Percentiles rank a stretch among this genome's conserved stretches.
Conservation (phyloP, 2,113 vertebrate species). For the Erythrocercus mccallii region DNA sequence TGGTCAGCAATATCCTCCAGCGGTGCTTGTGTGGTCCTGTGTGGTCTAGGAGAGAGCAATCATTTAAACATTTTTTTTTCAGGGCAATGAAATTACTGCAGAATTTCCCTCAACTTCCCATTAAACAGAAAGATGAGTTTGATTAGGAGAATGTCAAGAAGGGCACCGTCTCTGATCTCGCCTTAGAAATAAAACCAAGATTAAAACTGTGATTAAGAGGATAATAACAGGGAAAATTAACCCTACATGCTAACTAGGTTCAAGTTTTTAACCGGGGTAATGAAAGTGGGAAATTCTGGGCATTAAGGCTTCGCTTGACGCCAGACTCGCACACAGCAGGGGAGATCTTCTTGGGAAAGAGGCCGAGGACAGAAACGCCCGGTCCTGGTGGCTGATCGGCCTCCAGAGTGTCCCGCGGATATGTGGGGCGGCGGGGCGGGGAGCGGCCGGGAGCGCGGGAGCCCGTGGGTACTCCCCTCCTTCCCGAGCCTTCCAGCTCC, state of each 20-base stretch:
- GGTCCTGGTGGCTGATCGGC: not conserved
- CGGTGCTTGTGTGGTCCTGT: conserved; percentile 77
- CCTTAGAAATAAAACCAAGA: not conserved
- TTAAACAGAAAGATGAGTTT: conserved; percentile 47
- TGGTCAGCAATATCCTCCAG: conserved; percentile 78
- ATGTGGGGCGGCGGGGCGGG: no score
- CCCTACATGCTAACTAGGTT: not conserved
- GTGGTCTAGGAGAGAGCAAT: conserved; percentile 67
- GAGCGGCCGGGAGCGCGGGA: fast-evolving
- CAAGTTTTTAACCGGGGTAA: not conserved
- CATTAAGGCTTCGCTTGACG: not conserved
- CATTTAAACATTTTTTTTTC: conserved; percentile 69
- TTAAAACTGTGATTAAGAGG: conserved; percentile 12
- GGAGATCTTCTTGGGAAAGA: not conserved
- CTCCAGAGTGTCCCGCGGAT: not conserved
- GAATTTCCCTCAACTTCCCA: conserved; percentile 41
- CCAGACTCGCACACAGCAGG: not conserved
- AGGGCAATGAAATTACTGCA: conserved; percentile 55
- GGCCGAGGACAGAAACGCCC: not conserved
- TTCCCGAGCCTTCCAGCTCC: not conserved
- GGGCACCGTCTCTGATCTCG: not conserved
- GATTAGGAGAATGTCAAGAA: conserved; percentile 47
- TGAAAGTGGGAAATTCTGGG: not conserved
- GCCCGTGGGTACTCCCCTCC: not conserved
- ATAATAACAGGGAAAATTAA: not conserved